Conservation (phyloP, 1,140 invertebrate genomes). For the Oryctes rhinoceros region DNA sequence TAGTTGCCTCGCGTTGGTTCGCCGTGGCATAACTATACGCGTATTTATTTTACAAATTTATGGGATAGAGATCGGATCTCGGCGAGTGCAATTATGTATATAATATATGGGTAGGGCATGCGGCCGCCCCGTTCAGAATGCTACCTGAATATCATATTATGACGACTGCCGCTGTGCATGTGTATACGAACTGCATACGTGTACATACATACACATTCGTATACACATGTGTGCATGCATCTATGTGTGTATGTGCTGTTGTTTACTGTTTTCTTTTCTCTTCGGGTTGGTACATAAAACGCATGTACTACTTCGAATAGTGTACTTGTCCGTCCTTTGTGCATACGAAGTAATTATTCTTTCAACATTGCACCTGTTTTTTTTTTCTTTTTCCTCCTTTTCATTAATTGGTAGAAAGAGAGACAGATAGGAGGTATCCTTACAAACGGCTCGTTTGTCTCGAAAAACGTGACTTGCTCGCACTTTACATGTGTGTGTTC, state of each 20-base stretch:
- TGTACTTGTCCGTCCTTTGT: neutral
- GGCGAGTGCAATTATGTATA: conserved; percentile 50
- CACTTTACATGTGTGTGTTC: no score
- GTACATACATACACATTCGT: no score
- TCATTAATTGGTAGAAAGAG: no score
- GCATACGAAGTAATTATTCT: no score
- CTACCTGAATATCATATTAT: conserved; percentile 53
- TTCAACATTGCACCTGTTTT: no score
- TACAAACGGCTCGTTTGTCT: no score
- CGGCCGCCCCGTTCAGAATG: conserved; percentile 47
- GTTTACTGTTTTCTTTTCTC: conserved; percentile 7
- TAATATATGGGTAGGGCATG: conserved; percentile 50
- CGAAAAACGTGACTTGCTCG: no score
- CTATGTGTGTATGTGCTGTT: neutral
- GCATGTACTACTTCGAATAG: neutral
- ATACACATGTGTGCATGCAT: neutral
- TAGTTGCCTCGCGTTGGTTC: conserved; percentile 9
- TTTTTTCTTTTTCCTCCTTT: no score
- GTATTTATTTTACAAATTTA: conserved; percentile 54
- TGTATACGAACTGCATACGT: neutral
- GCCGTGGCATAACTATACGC: conserved; percentile 32
- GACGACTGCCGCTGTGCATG: conserved; percentile 30
- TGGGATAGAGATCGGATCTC: conserved; percentile 50
- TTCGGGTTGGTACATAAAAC: neutral
- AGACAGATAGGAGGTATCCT: no score